A percentile compares a stretch with the other conserved stretches of the same genome.
These are phyloP conservation scores for Ruditapes philippinarum DNA, from an alignment of 1,140 invertebrate species.

Conservation along the genomic window DNA sequence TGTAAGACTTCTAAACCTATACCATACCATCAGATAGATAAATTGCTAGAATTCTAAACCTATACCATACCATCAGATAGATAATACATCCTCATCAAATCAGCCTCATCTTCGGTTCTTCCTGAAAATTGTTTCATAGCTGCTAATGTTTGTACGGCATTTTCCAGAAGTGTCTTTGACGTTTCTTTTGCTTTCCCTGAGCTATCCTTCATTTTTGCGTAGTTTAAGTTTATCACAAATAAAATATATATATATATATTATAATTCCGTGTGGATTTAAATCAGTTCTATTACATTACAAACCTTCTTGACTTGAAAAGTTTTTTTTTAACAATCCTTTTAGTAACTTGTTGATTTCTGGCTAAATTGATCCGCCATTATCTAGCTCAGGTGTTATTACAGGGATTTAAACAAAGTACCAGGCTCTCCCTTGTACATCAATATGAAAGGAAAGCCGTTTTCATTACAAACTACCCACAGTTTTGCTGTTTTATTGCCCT, in stretches of 20 bases:
- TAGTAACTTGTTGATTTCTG: neutral
- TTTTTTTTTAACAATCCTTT: neutral
- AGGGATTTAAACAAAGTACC: neutral
- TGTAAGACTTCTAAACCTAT: no score
- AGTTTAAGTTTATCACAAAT: no score
- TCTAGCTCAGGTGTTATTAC: neutral
- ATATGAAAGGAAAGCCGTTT: neutral
- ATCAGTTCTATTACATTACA: no score
- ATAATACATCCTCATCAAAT: constrained; percentile 45
- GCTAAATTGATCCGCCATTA: neutral
- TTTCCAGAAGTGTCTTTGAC: neutral
- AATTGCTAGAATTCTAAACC: no score
- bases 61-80: constrained; percentile 10
- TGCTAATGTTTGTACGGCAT: neutral
- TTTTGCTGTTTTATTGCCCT: neutral
- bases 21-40: no score
- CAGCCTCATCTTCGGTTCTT: neutral
- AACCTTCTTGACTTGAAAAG: no score
- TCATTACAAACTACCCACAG: neutral
- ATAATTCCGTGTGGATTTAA: no score
- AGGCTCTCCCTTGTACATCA: neutral
- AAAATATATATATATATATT: no score
- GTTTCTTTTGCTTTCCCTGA: neutral
- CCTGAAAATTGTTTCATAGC: neutral
- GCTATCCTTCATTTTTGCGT: neutral